These are phyloP conservation scores for Orius insidiosus DNA, from an alignment of 1,140 invertebrate species.

Conservation along the genomic window DNA sequence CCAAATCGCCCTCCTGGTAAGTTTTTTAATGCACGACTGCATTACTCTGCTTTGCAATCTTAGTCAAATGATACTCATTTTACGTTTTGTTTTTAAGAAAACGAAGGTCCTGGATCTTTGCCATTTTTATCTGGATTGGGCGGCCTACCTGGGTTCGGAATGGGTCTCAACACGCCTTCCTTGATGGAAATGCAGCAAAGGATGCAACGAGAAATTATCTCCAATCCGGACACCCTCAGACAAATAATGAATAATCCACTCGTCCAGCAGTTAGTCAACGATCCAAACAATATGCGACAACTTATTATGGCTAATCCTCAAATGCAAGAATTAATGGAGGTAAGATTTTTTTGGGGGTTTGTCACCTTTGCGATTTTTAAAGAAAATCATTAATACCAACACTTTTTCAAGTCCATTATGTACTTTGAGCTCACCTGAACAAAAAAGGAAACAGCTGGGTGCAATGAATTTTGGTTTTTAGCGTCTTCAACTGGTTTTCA, in stretches of 20 bases:
- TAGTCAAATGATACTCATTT: not conserved
- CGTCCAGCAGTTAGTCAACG: conserved; percentile 89
- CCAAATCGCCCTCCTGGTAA: conserved; percentile 38
- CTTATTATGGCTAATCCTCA: conserved; percentile 92
- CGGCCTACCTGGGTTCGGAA: conserved; percentile 58
- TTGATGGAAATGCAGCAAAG: conserved; percentile 83
- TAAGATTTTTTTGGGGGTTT: no score
- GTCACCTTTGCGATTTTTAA: no score
- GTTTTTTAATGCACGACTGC: not conserved
- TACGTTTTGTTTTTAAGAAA: not conserved
- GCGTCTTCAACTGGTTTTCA: no score
- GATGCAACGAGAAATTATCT: conserved; percentile 81
- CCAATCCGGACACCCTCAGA: conserved; percentile 84
- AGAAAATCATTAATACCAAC: no score
- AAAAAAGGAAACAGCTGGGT: no score
- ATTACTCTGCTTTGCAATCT: no score
- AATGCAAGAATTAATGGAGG: conserved; percentile 94
- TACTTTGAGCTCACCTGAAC: no score
- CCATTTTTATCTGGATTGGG: conserved; percentile 58
- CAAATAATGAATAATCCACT: conserved; percentile 93
- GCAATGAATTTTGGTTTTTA: no score
- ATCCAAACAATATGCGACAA: conserved; percentile 89
- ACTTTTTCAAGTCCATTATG: no score
- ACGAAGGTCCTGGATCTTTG: conserved; percentile 31
- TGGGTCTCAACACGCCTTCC: conserved; percentile 68